Percentiles rank a stretch among this genome's conserved stretches.
phyloP scores from a whole-genome alignment of 2,888 invertebrate species.

The Strigamia transsilvanica region DNA sequence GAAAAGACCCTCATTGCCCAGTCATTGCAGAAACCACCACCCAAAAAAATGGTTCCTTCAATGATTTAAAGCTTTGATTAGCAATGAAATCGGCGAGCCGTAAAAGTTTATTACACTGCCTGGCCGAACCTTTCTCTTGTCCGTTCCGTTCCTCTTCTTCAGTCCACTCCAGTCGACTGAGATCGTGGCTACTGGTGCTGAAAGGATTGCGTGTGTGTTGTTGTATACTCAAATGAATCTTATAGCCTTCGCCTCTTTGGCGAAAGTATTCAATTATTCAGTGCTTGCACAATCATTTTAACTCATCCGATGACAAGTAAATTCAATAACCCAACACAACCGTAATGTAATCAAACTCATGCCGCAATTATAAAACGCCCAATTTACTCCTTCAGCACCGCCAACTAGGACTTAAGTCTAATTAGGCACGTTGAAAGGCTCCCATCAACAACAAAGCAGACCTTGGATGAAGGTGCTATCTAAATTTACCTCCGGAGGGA shows the following conservation, averaged over 20 bases:
- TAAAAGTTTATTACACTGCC: slow-evolving; percentile 33
- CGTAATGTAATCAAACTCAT: slow-evolving; percentile 15
- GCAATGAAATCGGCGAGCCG: slow-evolving; percentile 39
- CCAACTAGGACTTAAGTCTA: slow-evolving; percentile 12
- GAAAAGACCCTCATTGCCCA: slow-evolving; percentile 8
- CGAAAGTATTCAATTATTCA: slow-evolving; percentile 20
- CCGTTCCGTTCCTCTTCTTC: slow-evolving; percentile 2
- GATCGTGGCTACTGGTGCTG: slow-evolving; percentile 20
- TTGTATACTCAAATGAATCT: slow-evolving; percentile 36
- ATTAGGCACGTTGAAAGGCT: slow-evolving; percentile 17
- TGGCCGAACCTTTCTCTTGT: slow-evolving; percentile 7
- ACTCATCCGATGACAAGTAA: slow-evolving; percentile 18
- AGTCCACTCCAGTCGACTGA: background rate
- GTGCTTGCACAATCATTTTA: slow-evolving; percentile 38
- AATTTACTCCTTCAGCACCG: slow-evolving; percentile 20
- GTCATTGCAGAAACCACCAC: background rate
- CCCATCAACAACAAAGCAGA: background rate
- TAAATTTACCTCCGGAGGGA: background rate
- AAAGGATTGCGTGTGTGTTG: slow-evolving; percentile 17
- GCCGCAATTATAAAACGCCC: slow-evolving; percentile 29
- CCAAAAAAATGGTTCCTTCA: slow-evolving; percentile 13
- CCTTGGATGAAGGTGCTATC: background rate
- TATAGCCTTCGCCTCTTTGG: background rate
- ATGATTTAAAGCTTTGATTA: slow-evolving; percentile 43
- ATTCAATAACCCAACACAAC: slow-evolving; percentile 6